Conservation (phyloP, 2,113 vertebrate species). For the Lamprologus sp. region DNA sequence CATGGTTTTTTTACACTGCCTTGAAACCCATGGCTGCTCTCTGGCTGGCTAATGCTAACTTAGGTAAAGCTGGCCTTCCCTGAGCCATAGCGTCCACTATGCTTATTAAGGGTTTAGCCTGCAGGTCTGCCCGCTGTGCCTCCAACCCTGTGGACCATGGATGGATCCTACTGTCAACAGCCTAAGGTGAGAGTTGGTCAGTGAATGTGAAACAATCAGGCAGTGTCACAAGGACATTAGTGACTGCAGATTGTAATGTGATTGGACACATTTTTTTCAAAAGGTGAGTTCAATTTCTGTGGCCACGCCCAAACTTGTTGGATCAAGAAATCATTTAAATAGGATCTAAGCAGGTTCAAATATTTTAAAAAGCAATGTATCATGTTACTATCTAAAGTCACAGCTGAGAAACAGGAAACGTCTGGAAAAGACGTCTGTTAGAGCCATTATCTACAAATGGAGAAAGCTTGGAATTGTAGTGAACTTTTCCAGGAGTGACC, state of each 20-base stretch:
- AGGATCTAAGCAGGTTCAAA: neutral
- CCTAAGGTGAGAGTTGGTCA: constrained; percentile 21
- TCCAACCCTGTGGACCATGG: constrained; percentile 11
- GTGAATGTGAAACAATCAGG: constrained; percentile 29
- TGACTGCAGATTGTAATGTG: neutral
- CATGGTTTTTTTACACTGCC: constrained; percentile 27
- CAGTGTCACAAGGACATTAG: neutral
- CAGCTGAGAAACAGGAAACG: neutral
- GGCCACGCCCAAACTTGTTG: neutral
- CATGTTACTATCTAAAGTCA: neutral
- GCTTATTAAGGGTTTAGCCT: constrained; percentile 11
- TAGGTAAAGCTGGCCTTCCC: constrained; percentile 4
- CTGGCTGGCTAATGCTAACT: neutral
- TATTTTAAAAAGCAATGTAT: neutral
- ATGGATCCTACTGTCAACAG: constrained; percentile 17
- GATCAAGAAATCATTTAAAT: neutral
- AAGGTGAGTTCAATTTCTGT: neutral
- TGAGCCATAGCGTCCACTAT: neutral
- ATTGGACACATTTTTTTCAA: neutral
- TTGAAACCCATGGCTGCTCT: constrained; percentile 8
- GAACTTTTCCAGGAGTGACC: neutral
- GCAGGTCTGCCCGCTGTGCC: constrained; percentile 7
- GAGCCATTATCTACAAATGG: neutral
- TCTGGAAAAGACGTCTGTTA: neutral
- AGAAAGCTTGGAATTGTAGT: neutral